Base-by-base conservation (phyloP, 2,888 invertebrate species). In the Conchocele bisecta region DNA sequence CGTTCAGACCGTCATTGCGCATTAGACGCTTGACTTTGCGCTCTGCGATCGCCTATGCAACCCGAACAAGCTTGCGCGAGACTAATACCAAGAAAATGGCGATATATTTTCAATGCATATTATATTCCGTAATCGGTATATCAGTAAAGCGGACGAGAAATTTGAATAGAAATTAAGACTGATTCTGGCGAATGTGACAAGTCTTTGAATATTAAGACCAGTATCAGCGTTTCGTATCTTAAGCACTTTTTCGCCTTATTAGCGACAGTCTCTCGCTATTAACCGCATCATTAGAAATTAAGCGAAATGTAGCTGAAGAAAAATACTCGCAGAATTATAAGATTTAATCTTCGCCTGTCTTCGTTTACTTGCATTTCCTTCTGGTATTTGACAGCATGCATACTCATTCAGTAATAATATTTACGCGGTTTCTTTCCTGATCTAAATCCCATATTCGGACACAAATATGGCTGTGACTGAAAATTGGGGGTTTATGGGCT, bases 81-180 rank as follows among this genome's bases (percentile, higher is more conserved):
- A 51, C 48, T 56, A 64, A 65, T 65, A 65, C 65, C 50, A 42
- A 48, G 20, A 26, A 41, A 68, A 68, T 74, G 42, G 63, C 42
- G 64, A 64, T 69, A 65, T 65, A 74, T 63, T 63, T 74, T 59
- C 65, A 59, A 74, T 69, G 69, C 74, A 74, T 69, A n/a, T 69
- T 69, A 66, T 69, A 74, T 69, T 37, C 56, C 61, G 64, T 60
- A 42, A 56, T 65, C 46, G 28, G 56, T 60, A 54, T 54, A 57
- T 37, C 48, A 31, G 17, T 28, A 59, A 65, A 61, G 66, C 66
- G 69, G 69, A 59, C 57, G 50, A 65, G 46, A 60, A 60, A 74
- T 69, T 69, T 57, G 64, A 24, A 39, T 60, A 69, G 53, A 61
- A 74, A 33, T 69, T 69, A 74, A 66, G 33, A 53, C 24, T 33